A percentile compares a stretch with the other conserved stretches of the same genome.
phyloP scores from a whole-genome alignment of 1,140 invertebrate species.

The Megalopta genalis region DNA sequence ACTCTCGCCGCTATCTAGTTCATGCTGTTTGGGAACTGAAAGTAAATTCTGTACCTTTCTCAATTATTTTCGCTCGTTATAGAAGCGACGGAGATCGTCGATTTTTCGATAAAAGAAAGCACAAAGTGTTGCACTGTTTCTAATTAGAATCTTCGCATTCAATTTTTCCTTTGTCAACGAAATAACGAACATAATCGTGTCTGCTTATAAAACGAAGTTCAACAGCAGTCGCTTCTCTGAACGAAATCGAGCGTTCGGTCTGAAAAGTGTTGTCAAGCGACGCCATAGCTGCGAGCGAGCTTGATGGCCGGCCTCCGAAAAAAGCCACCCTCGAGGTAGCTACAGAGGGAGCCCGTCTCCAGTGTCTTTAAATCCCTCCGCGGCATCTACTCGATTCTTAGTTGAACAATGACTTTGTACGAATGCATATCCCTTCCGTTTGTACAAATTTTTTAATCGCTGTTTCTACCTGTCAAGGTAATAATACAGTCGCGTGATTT shows the following conservation, averaged over 20 bases:
- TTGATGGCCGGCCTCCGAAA: constrained; percentile 77
- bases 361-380: constrained; percentile 55
- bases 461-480: too few species aligned
- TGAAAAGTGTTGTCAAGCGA: constrained; percentile 56
- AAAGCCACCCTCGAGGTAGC: constrained; percentile 76
- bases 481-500: too few species aligned
- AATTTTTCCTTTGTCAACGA: neutral
- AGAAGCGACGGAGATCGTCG: too few species aligned
- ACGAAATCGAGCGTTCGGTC: neutral
- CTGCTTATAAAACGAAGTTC: neutral
- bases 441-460: too few species aligned
- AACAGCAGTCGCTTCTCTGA: constrained; percentile 2
- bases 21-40: neutral
- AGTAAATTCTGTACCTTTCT: too few species aligned
- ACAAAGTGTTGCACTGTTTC: too few species aligned
- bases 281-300: constrained; percentile 77
- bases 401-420: neutral
- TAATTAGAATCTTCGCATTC: neutral
- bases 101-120: too few species aligned
- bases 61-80: too few species aligned
- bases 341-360: constrained; percentile 61
- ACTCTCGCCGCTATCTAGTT: neutral
- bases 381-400: constrained; percentile 65
- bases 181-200: neutral
- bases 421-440: neutral